Evolutionary conservation across 2,888 invertebrate species (phyloP).

Genomic region (Tyria jacobaeae): DNA sequence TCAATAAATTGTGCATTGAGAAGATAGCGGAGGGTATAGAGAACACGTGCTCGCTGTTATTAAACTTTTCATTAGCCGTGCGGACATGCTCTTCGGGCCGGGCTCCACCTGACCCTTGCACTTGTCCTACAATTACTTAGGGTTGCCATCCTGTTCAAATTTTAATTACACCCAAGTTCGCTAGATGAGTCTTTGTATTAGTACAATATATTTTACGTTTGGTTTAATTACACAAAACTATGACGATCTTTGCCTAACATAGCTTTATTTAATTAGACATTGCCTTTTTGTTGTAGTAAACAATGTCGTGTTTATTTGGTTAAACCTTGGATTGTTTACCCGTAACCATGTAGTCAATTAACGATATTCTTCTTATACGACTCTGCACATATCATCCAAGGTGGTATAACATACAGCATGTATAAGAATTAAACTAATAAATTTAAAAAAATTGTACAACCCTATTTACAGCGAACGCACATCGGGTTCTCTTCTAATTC

Average conservation of each 20-base stretch:
- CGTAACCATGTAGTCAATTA: neutral
- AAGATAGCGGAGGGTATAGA: conserved; percentile 46
- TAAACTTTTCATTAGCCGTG: conserved; percentile 80
- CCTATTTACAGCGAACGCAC: conserved; percentile 22
- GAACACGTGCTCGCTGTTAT: conserved; percentile 79
- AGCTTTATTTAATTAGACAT: conserved; percentile 7
- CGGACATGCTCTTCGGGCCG: conserved; percentile 48
- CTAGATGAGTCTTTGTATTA: conserved; percentile 48
- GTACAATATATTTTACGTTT: conserved; percentile 1
- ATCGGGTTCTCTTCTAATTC: conserved; percentile 60
- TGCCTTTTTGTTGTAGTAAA: neutral
- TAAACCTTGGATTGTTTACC: neutral
- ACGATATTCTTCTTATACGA: neutral
- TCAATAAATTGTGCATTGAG: conserved; percentile 80
- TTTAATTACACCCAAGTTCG: conserved; percentile 48
- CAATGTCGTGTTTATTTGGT: neutral
- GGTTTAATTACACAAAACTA: conserved; percentile 5
- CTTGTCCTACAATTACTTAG: conserved; percentile 55
- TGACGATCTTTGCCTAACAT: conserved; percentile 11
- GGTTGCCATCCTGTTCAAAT: conserved; percentile 39
- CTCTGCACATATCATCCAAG: neutral
- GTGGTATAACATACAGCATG: neutral
- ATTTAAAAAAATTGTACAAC: conserved; percentile 19
- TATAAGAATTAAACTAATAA: neutral
- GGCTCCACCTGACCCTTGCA: conserved; percentile 56